Conservation (phyloP, 2,113 vertebrate species). For the Cochlearius cochlearius region DNA sequence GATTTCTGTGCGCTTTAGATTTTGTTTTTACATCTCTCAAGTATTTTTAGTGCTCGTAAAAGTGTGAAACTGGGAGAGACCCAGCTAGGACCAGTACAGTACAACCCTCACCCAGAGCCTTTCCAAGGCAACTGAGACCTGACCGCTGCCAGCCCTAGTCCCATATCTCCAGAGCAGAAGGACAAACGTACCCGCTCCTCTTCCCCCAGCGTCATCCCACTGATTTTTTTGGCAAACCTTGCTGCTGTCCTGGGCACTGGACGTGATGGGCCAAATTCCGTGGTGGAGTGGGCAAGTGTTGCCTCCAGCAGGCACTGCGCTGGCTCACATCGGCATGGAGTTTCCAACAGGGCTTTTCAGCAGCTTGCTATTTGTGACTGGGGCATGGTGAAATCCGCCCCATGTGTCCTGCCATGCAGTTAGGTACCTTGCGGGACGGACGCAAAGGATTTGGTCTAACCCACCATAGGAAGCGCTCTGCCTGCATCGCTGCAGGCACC, state of each 20-base stretch:
- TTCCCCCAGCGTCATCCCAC: background rate
- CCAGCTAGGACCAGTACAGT: background rate
- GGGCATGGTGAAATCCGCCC: background rate
- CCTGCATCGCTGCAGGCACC: background rate
- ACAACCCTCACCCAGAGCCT: background rate
- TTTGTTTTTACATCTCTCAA: background rate
- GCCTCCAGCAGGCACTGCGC: background rate
- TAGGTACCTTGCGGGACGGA: background rate
- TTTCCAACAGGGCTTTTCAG: background rate
- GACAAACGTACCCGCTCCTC: background rate
- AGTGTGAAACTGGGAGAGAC: background rate
- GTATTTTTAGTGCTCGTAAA: constrained; percentile 12
- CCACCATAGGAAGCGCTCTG: rapidly evolving
- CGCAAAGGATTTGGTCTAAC: background rate
- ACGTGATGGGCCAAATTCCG: background rate
- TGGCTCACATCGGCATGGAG: background rate
- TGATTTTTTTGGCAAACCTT: background rate
- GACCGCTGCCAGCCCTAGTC: background rate
- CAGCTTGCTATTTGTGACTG: background rate
- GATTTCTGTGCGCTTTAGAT: background rate
- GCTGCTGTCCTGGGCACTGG: rapidly evolving
- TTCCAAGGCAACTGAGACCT: background rate
- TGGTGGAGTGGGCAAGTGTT: background rate
- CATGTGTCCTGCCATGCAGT: rapidly evolving
- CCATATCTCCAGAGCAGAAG: background rate